Base-by-base conservation (phyloP, 2,797 vertebrate species). In the Oreonectes daqikongensis region DNA sequence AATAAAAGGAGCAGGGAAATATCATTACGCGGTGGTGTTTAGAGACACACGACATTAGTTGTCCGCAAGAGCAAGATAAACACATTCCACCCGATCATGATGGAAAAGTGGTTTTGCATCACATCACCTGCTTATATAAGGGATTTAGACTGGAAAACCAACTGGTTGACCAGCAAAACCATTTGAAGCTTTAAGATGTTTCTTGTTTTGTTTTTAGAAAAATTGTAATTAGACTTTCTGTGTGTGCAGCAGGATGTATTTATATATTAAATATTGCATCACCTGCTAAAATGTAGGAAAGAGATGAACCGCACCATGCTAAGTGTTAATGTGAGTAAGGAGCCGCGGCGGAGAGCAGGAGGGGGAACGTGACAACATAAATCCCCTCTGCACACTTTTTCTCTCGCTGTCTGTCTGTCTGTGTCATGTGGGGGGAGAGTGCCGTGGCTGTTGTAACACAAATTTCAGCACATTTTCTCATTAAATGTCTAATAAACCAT, bases 291-390 rank as follows among this genome's bases (percentile, higher is more conserved):
- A n/a, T n/a, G n/a, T n/a, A n/a, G 52, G 11, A 55, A 24, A 24
- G 22, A 53, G 22, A 65, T 24, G 63, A 72, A 78, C 60, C 35
- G 75, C 72, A 79, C 59, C 48, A 63, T 71, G 64, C 71, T 70
- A 72, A 77, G 79, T 82, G 63, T 75, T 72, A n/a, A n/a, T n/a
- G n/a, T n/a, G n/a, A n/a, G n/a, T n/a, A 66, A 83, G 61, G 50
- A 57, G 40, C 60, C n/a, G 68, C 60, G 35, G 50, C 24, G 26
- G 73, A 81, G 55, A 80, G 72, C 40, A 63, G 46, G 81, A 72
- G 83, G 60, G 67, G 55, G 35, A 55, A 75, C 75, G 69, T 80
- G 74, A 77, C 77, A 79, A 65, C 7, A 65, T 77, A 77, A 84
- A 81, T 79, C 78, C 73, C 77, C 67, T 68, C 68, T 63, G 72